Base-by-base conservation (phyloP, 1,140 invertebrate genomes). In the Drosophila seguyi region DNA sequence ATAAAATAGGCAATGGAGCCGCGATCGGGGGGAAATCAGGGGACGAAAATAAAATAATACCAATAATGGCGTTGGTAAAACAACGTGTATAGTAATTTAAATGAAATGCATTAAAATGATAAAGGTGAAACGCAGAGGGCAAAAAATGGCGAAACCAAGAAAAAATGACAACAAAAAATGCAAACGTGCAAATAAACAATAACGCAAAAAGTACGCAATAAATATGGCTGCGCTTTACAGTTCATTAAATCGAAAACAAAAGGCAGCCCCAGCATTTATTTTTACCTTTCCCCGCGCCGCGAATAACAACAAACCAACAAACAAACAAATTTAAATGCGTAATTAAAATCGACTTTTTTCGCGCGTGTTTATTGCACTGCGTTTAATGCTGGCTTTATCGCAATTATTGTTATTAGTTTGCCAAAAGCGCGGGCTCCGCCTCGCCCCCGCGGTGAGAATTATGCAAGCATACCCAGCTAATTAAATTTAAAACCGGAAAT, bases 181-280 rank as follows among this genome's bases (percentile, higher is more conserved):
- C 57, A 58, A 57, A 50, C 53, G 39, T 56, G 60, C 65, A 84
- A 67, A 88, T 80, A 78, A 85, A 81, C 76, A 90, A 86, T 81
- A 81, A 72, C 42, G 66, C 44, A 73, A 60, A 77, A 77, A 68
- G 62, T 55, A 55, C 47, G 81, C 78, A 79, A 88, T 88, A 88
- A 88, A 88, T 88, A 90, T 88, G 81, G 81, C 81, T 75, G 73
- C 78, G 74, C 77, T 88, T 88, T 90, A 90, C 85, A 88, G 85
- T 88, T 88, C 85, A 88, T 88, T 88, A 88, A 88, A 90, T 88
- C 63, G 84, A 90, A 84, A 88, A 88, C 84, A 88, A 88, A 87
- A 88, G 84, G 84, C 65, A 52, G 58, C 42, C 66, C 41, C 62
- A 39, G 72, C 65, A 80, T 87, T 90, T 88, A 88, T 75, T 75